These are phyloP conservation scores for Rhodophaea formosa DNA, from an alignment of 2,888 invertebrate species.

Conservation along the genomic window DNA sequence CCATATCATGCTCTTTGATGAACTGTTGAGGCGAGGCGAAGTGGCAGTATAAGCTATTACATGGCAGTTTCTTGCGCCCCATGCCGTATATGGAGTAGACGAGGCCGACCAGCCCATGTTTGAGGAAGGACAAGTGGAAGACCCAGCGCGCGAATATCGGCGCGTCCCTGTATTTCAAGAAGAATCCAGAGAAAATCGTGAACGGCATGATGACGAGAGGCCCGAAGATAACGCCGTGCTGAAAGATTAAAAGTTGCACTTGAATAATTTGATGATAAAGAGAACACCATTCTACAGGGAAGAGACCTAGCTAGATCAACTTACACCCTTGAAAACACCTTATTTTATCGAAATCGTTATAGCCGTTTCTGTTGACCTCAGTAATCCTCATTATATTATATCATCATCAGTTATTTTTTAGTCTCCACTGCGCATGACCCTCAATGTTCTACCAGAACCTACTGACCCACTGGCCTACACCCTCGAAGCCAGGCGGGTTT, in stretches of 20 bases:
- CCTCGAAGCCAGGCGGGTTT: no score
- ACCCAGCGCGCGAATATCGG: slow-evolving; percentile 90
- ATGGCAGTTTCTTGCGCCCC: slow-evolving; percentile 86
- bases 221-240: slow-evolving; percentile 95
- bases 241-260: slow-evolving; percentile 48
- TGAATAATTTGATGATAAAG: neutral
- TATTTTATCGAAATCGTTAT: no score
- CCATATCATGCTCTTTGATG: slow-evolving; percentile 87
- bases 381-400: no score
- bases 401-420: no score
- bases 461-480: no score
- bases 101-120: slow-evolving; percentile 93
- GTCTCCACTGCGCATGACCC: no score
- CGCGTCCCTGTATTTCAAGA: slow-evolving; percentile 91
- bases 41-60: slow-evolving; percentile 89
- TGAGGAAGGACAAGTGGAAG: slow-evolving; percentile 93
- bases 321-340: no score
- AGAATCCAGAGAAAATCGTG: slow-evolving; percentile 95
- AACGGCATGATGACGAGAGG: slow-evolving; percentile 94
- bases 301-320: no score
- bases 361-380: no score
- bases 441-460: no score
- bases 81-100: slow-evolving; percentile 91
- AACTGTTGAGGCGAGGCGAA: slow-evolving; percentile 86
- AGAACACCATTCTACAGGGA: no score